Base-by-base conservation (phyloP, 2,113 vertebrate species). In the Pithys albifrons region DNA sequence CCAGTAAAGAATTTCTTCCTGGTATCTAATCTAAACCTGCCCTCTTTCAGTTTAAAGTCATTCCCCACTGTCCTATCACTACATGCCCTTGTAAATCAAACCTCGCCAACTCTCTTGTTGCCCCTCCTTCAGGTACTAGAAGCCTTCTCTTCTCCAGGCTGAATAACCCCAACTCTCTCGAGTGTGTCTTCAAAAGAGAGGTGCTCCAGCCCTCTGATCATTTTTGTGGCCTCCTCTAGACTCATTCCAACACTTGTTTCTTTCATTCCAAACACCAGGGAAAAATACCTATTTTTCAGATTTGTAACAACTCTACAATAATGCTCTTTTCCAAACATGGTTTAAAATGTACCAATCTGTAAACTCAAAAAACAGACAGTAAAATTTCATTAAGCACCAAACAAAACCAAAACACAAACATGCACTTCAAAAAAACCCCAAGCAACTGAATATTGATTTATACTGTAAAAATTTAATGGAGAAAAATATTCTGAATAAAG, bases 351-450 rank as follows among this genome's bases (percentile, higher is more conserved):
- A 76, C 12, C 25, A 13, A 46, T 58, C 28, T 78, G 19, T 54
- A 86, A 73, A 75, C 22, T 67, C 59, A 82, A 71, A 88, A 91
- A 91, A 92, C 66, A 66, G 20, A 88, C 5, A 43, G 74, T 19
- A 78, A 85, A 70, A 88, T 59, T 51, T 43, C 39, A 69, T 64
- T 70, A 76, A 73, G 10, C 14, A 89, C 71, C 29, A 75, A 87
- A 28, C n/a, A 39, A 39, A 27, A 3, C 3, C 23, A 20, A 19
- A 3, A 3, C 37, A 29, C 20, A 41, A 85, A 35, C 10, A 46
- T 22, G 13, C 14, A 24, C 11, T 13, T 29, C 10, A 9, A 46
- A 72, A 78, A n/a, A 29, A 0, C 0, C 3, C 4, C 9, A 52
- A 79, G 78, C n/a, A 46, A 49, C 17, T 23, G 29, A 67, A 51